Percentiles rank a stretch among this genome's conserved stretches.
phyloP scores from a whole-genome alignment of 2,888 invertebrate species.

The Aphodius sticticus region DNA sequence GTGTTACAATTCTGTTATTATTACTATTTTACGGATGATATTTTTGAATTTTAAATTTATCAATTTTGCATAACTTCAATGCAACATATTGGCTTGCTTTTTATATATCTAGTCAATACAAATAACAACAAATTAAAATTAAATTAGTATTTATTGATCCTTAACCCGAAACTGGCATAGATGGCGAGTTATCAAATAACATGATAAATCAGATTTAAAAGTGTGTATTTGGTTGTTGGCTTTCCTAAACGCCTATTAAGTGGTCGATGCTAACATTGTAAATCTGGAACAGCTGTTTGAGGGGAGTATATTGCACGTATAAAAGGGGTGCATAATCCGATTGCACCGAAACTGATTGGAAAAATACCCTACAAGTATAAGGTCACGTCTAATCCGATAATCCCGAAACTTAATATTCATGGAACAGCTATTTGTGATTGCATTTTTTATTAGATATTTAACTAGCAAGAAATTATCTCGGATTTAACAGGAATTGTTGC shows the following conservation, averaged over 20 bases:
- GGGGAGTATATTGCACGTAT: conserved; percentile 4
- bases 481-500: no score
- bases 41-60: no score
- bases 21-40: no score
- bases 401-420: background rate
- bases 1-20: no score
- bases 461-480: no score
- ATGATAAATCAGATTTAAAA: background rate
- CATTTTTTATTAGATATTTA: no score
- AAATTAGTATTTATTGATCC: no score
- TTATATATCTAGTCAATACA: no score
- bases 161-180: no score
- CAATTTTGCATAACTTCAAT: no score
- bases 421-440: background rate
- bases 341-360: conserved; percentile 21
- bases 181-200: background rate
- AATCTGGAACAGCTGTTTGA: background rate
- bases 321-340: conserved; percentile 13
- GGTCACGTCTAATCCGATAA: background rate
- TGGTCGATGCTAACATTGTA: background rate
- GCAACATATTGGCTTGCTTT: no score
- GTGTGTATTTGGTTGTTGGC: background rate
- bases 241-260: conserved; percentile 4
- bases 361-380: background rate
- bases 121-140: no score